phyloP scores from a whole-genome alignment of 1,140 invertebrate species.

The Halyomorpha halys region DNA sequence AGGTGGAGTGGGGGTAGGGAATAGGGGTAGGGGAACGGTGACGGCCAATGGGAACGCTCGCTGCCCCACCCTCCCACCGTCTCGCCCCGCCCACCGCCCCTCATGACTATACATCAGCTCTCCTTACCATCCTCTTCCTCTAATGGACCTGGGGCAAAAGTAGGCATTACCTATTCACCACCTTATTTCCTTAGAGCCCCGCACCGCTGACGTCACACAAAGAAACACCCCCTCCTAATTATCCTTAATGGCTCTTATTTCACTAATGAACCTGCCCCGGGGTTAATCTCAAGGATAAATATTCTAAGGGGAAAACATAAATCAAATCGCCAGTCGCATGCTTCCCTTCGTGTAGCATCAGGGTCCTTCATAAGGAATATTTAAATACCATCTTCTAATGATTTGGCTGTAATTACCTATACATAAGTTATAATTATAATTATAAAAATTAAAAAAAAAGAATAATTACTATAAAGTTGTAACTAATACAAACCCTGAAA shows the following conservation, averaged over 20 bases:
- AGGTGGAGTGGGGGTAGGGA: constrained; percentile 1
- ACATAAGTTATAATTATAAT: no score
- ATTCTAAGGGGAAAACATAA: no score
- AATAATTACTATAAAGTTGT: no score
- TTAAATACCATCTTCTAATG: no score
- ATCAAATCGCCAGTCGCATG: no score
- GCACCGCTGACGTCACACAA: constrained; percentile 14
- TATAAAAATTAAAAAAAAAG: no score
- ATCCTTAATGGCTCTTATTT: constrained; percentile 12
- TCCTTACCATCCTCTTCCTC: constrained; percentile 5
- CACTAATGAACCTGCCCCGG: constrained; percentile 7
- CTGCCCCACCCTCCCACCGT: background rate
- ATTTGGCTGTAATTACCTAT: no score
- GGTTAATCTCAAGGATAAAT: no score
- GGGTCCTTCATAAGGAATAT: no score
- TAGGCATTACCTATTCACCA: constrained; percentile 21
- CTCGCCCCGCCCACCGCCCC: constrained; percentile 7
- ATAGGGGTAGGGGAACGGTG: background rate
- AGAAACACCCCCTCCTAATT: constrained; percentile 3
- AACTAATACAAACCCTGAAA: no score
- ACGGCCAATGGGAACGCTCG: background rate
- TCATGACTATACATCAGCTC: constrained; percentile 5
- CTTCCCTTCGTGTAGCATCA: no score
- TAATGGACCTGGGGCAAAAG: background rate
- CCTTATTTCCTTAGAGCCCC: constrained; percentile 13